These are phyloP conservation scores for Crenichthys baileyi DNA, from an alignment of 2,797 vertebrate species.

Conservation along the genomic window DNA sequence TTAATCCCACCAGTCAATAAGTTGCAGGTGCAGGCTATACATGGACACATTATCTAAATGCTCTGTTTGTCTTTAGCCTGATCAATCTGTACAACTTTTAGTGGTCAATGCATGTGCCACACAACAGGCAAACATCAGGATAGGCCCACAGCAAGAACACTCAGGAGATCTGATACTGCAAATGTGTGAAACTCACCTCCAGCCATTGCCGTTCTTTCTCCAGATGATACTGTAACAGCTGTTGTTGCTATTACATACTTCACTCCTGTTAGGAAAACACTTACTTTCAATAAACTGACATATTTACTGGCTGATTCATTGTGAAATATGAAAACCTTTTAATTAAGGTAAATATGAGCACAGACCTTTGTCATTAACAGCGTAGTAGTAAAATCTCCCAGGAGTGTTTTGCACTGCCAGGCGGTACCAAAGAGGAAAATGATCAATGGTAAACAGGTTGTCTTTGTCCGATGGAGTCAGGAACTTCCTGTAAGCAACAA, in stretches of 20 bases:
- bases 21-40: neutral
- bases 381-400: conserved; percentile 89
- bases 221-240: conserved; percentile 83
- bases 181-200: conserved; percentile 81
- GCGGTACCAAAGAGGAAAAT: conserved; percentile 96
- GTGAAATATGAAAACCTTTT: neutral
- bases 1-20: neutral
- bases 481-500: conserved; percentile 82
- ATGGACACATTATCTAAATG: neutral
- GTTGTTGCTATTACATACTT: conserved; percentile 86
- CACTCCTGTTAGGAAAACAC: conserved; percentile 64
- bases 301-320: neutral
- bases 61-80: neutral
- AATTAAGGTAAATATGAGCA: neutral
- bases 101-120: neutral
- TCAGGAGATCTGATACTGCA: neutral
- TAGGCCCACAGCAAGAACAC: neutral
- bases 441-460: conserved; percentile 92
- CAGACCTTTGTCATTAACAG: conserved; percentile 84
- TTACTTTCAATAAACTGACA: neutral
- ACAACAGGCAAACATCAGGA: neutral
- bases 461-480: conserved; percentile 85
- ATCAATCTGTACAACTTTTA: neutral
- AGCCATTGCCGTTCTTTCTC: conserved; percentile 84
- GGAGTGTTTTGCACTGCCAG: conserved; percentile 88